phyloP scores from a whole-genome alignment of 2,888 invertebrate species.

The Metopia argyrocephala region DNA sequence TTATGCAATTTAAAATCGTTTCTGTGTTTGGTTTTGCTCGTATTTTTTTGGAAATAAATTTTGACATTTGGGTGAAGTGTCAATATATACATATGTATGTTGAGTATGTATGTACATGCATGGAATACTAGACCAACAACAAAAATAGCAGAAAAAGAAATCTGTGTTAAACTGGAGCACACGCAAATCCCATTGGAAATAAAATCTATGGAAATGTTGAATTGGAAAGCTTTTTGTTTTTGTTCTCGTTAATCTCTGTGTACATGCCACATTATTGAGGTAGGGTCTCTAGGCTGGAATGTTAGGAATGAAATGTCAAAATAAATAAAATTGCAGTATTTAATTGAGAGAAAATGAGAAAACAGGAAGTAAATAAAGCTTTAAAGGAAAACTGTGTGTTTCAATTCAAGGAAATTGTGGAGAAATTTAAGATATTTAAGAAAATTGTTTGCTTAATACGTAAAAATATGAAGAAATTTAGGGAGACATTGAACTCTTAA shows the following conservation, averaged over 20 bases:
- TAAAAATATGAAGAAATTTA: too few relatives aligned
- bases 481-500: too few relatives aligned
- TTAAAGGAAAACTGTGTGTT: neutral
- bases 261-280: conserved; percentile 49
- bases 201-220: conserved; percentile 51
- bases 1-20: conserved; percentile 34
- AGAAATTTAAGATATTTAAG: too few relatives aligned
- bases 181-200: conserved; percentile 50
- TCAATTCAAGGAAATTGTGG: neutral
- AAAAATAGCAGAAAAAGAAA: neutral
- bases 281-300: conserved; percentile 48
- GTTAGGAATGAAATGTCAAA: conserved; percentile 51
- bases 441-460: neutral
- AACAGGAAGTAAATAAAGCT: neutral
- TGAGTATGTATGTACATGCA: conserved; percentile 21
- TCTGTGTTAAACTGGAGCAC: conserved; percentile 55
- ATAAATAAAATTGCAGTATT: conserved; percentile 41
- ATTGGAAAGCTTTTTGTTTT: conserved; percentile 41
- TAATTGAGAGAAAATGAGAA: neutral
- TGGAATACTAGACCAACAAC: neutral
- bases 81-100: conserved; percentile 54
- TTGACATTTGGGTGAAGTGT: conserved; percentile 61
- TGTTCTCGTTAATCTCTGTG: conserved; percentile 3
- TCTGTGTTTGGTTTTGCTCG: neutral
- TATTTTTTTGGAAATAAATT: conserved; percentile 35